phyloP scores from a whole-genome alignment of 2,888 invertebrate species.

The Deilephila porcellus region DNA sequence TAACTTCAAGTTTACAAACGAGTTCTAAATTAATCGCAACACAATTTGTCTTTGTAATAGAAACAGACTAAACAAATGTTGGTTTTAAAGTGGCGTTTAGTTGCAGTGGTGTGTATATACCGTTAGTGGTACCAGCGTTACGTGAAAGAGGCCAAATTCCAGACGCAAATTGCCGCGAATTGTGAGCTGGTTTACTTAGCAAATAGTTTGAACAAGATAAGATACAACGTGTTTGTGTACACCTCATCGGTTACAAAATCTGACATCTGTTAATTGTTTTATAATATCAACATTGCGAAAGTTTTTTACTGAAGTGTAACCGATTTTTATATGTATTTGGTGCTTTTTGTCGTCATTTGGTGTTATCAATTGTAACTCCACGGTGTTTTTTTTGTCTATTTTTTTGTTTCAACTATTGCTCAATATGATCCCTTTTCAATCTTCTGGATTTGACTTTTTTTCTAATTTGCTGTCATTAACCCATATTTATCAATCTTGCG shows the following conservation, averaged over 20 bases:
- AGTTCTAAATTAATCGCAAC: not conserved
- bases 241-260: conserved; percentile 10
- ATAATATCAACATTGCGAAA: not conserved
- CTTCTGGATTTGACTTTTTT: not conserved
- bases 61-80: not conserved
- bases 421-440: too few species aligned
- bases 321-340: not conserved
- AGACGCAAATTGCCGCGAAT: conserved; percentile 4
- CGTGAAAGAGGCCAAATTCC: conserved; percentile 25
- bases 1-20: not conserved
- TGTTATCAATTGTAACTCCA: too few species aligned
- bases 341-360: too few species aligned
- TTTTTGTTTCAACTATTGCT: too few species aligned
- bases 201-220: conserved; percentile 11
- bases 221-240: conserved; percentile 6
- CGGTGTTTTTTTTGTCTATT: too few species aligned
- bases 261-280: conserved; percentile 18
- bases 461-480: too few species aligned
- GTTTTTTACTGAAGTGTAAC: not conserved
- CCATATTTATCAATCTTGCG: not conserved
- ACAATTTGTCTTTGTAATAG: conserved; percentile 1
- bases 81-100: not conserved
- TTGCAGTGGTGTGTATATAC: not conserved
- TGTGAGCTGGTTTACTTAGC: conserved; percentile 21
- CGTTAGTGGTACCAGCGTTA: conserved; percentile 9